These are phyloP conservation scores for Paratrypauchen microcephalus DNA, from an alignment of 2,797 vertebrate genomes.

Conservation along the genomic window DNA sequence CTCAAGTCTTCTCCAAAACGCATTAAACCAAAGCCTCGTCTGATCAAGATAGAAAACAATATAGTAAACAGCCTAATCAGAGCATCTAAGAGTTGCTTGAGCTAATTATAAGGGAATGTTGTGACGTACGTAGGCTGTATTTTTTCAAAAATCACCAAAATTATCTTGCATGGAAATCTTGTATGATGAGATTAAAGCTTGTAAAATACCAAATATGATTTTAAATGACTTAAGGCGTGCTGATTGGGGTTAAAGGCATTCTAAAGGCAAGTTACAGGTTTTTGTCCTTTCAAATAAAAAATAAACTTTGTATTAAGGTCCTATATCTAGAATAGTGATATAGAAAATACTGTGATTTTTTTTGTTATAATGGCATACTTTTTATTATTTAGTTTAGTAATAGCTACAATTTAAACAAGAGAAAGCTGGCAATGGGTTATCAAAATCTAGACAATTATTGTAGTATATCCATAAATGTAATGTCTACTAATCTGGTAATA, in stretches of 20 bases:
- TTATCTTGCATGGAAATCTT: slow-evolving; percentile 3
- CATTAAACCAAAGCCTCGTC: background rate
- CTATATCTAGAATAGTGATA: background rate
- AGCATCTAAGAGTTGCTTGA: slow-evolving; percentile 27
- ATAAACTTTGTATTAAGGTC: too few relatives aligned
- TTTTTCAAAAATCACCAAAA: background rate
- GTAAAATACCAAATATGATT: background rate
- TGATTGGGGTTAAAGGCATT: background rate
- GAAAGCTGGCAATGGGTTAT: background rate
- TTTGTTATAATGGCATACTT: background rate
- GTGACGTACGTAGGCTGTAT: slow-evolving; percentile 11
- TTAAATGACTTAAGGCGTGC: background rate
- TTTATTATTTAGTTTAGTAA: background rate
- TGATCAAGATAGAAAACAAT: slow-evolving; percentile 23
- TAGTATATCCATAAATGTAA: background rate
- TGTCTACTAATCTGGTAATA: background rate
- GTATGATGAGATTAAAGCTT: slow-evolving; percentile 10
- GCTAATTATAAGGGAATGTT: slow-evolving; percentile 27
- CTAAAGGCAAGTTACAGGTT: background rate
- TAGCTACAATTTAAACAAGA: background rate
- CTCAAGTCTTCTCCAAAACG: background rate
- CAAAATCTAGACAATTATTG: background rate
- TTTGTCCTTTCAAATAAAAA: too few relatives aligned
- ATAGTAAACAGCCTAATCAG: slow-evolving; percentile 28
- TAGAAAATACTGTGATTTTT: too few relatives aligned